Percentiles rank a stretch among this genome's conserved stretches.
Conservation (phyloP, 2,797 vertebrate genomes). For the Rhynchonycteris naso region DNA sequence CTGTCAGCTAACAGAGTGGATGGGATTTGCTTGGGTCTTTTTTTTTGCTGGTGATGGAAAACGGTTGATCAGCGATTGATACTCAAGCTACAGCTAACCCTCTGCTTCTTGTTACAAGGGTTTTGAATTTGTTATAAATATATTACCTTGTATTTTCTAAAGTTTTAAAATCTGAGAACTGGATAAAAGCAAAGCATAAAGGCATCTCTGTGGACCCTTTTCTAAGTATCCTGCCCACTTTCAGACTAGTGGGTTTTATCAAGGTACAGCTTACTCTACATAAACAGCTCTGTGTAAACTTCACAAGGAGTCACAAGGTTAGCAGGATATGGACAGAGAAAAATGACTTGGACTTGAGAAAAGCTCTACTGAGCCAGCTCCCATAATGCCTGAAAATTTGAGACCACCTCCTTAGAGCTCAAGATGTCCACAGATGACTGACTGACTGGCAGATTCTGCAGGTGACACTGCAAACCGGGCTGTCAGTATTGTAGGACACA, state of each 20-base stretch:
- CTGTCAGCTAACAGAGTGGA: neutral
- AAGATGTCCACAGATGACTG: accelerated
- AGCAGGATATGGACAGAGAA: accelerated
- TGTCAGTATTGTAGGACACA: accelerated
- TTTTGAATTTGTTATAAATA: neutral
- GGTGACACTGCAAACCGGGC: too few species aligned
- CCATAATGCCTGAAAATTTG: accelerated
- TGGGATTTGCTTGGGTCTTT: neutral
- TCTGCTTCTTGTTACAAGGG: neutral
- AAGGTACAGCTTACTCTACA: neutral
- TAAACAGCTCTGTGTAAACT: too few species aligned
- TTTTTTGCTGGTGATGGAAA: neutral
- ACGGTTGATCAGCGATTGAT: neutral
- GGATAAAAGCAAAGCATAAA: neutral
- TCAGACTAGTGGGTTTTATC: neutral
- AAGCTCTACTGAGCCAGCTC: accelerated
- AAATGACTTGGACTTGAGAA: neutral
- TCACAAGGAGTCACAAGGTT: too few species aligned
- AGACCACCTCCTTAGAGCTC: neutral
- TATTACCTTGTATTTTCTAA: neutral
- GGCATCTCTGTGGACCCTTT: neutral
- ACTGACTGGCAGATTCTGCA: accelerated
- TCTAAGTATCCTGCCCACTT: neutral
- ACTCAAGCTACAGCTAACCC: neutral
- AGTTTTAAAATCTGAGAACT: neutral